Percentiles rank a stretch among this genome's conserved stretches.
phyloP scores from a whole-genome alignment of 2,113 vertebrate species.

The Hydrolagus affinis region DNA sequence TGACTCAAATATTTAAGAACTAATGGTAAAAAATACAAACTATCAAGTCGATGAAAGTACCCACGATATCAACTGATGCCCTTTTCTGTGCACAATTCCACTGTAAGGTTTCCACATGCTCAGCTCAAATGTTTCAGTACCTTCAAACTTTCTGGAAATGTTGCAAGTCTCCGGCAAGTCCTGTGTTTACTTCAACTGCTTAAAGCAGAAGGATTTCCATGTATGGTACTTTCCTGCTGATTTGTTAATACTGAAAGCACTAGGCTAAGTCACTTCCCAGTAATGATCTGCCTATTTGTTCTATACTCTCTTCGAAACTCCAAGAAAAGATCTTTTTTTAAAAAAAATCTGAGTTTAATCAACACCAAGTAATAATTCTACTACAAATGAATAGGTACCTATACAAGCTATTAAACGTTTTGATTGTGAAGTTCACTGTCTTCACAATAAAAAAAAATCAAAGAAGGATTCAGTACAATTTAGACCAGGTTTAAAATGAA shows the following conservation, averaged over 20 bases:
- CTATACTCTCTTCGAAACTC: neutral
- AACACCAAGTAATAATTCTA: neutral
- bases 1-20: too few relatives aligned
- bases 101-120: neutral
- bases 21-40: too few relatives aligned
- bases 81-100: too few relatives aligned
- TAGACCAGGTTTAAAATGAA: neutral
- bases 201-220: conserved; percentile 13
- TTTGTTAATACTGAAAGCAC: neutral
- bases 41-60: too few relatives aligned
- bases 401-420: neutral
- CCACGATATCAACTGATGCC: neutral
- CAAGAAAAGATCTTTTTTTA: neutral
- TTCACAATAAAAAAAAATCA: neutral
- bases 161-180: neutral
- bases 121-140: neutral
- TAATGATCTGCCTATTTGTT: neutral
- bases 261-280: neutral
- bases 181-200: neutral
- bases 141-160: neutral
- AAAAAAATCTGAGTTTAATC: neutral
- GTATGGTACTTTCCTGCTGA: neutral
- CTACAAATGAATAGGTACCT: neutral
- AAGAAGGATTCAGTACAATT: neutral
- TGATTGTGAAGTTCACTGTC: neutral